A percentile compares a stretch with the other conserved stretches of the same genome.
Evolutionary conservation across 2,797 vertebrate species (phyloP).

Genomic region (Argya squamiceps): DNA sequence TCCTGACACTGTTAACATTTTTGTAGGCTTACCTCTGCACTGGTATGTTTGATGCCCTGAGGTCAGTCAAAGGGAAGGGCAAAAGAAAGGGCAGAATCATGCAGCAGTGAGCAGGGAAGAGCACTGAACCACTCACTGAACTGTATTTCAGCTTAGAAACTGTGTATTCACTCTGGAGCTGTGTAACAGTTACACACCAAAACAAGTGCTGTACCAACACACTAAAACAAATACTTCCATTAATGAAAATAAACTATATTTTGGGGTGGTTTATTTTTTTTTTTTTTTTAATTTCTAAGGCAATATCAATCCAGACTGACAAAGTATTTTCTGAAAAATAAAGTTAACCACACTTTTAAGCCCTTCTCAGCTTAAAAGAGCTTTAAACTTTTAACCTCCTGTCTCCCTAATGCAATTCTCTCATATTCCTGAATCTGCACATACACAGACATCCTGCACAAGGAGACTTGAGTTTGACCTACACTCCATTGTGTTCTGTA

Average conservation of each 20-base stretch:
- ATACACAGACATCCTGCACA: background rate
- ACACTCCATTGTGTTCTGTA: background rate
- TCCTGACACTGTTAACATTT: background rate
- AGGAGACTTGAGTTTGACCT: background rate
- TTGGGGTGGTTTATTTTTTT: background rate
- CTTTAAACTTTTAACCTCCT: background rate
- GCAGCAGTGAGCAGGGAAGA: background rate
- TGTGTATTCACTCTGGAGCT: background rate
- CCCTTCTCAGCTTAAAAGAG: background rate
- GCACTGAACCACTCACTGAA: background rate
- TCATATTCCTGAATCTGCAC: background rate
- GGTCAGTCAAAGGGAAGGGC: background rate
- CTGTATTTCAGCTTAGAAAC: background rate
- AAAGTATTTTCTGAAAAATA: background rate
- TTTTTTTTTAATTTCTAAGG: background rate
- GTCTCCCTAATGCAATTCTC: background rate
- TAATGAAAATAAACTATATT: background rate
- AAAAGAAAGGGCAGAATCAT: background rate
- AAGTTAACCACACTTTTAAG: background rate
- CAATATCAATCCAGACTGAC: background rate
- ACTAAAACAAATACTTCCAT: background rate
- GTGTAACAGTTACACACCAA: background rate
- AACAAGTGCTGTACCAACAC: background rate
- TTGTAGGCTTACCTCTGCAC: background rate
- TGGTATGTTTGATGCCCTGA: background rate